Percentiles rank a stretch among this genome's conserved stretches.
Conservation (phyloP, 2,888 invertebrate species). For the Pasiphila rectangulata region DNA sequence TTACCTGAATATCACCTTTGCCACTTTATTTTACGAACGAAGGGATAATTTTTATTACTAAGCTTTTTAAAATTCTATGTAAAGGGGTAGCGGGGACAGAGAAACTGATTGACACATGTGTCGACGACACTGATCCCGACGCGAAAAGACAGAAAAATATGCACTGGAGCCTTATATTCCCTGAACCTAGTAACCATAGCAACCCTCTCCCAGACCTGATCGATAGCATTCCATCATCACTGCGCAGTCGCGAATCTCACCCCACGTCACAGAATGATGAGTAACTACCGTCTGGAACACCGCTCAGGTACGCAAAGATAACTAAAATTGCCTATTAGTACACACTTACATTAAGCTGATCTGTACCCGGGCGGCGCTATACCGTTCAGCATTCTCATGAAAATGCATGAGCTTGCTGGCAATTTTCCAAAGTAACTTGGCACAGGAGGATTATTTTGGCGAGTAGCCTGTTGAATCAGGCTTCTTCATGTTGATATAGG, state of each 20-base stretch:
- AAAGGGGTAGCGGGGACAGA: too few relatives aligned
- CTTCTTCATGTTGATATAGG: background rate
- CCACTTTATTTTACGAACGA: too few relatives aligned
- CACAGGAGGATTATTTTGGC: background rate
- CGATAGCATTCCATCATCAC: conserved; percentile 1
- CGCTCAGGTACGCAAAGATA: background rate
- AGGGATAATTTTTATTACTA: too few relatives aligned
- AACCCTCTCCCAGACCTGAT: conserved; percentile 8
- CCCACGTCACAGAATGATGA: background rate
- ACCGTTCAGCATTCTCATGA: background rate
- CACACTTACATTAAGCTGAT: too few relatives aligned
- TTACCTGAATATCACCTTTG: too few relatives aligned
- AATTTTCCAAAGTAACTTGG: background rate
- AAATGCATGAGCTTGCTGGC: background rate
- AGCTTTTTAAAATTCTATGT: too few relatives aligned
- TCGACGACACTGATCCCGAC: too few relatives aligned
- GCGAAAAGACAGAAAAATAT: too few relatives aligned
- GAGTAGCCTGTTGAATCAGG: background rate
- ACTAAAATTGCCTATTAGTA: background rate
- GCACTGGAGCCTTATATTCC: background rate
- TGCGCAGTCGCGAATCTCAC: conserved; percentile 3
- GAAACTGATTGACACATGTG: too few relatives aligned
- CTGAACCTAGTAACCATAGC: background rate
- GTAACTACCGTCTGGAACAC: background rate
- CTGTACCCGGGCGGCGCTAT: too few relatives aligned